These are phyloP conservation scores for Amia ocellicauda DNA, from an alignment of 2,113 vertebrate species.

Conservation along the genomic window DNA sequence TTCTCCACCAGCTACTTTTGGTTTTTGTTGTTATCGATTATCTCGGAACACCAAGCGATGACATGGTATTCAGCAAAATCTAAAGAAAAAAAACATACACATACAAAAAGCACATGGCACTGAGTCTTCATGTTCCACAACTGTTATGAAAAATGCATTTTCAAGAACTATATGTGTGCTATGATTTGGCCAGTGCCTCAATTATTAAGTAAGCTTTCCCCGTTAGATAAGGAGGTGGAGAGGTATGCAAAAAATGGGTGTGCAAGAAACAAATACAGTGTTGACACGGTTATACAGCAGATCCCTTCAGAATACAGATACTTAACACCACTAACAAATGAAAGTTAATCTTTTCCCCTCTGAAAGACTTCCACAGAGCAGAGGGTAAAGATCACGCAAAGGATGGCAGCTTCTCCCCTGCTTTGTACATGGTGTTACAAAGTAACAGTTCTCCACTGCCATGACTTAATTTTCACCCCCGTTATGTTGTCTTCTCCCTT, in stretches of 20 bases:
- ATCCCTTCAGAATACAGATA: constrained; percentile 10
- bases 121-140: too few relatives aligned
- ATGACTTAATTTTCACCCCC: not conserved
- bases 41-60: too few relatives aligned
- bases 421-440: constrained; percentile 49
- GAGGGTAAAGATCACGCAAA: constrained; percentile 24
- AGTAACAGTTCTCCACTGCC: constrained; percentile 33
- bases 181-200: not conserved
- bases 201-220: not conserved
- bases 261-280: constrained; percentile 5
- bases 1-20: too few relatives aligned
- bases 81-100: too few relatives aligned
- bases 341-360: not conserved
- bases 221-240: not conserved
- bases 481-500: not conserved
- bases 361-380: not conserved
- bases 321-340: not conserved
- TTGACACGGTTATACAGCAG: not conserved
- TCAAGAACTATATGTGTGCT: not conserved
- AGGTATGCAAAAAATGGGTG: not conserved
- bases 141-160: too few relatives aligned
- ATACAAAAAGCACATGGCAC: too few relatives aligned
- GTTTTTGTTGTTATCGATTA: too few relatives aligned
- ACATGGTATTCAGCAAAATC: too few relatives aligned
- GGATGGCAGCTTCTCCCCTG: constrained; percentile 25